Conservation (phyloP, 2,113 vertebrate species). For the Phalacrocorax carbo region DNA sequence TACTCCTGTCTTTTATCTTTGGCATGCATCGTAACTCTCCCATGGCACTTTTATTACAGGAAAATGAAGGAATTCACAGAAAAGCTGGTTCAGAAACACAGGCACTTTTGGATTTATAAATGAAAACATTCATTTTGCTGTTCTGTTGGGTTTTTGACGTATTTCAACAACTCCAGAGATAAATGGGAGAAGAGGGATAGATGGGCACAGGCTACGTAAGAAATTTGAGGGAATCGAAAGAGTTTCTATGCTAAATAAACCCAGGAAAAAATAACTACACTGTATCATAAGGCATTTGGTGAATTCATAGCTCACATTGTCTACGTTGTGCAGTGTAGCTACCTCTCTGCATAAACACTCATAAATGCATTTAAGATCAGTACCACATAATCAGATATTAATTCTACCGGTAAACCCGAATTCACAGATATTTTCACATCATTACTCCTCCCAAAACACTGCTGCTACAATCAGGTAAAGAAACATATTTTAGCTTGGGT, state of each 20-base stretch:
- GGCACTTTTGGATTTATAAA: background rate
- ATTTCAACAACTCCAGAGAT: background rate
- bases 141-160: background rate
- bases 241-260: background rate
- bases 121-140: conserved; percentile 27
- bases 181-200: background rate
- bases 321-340: background rate
- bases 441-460: background rate
- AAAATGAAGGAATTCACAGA: background rate
- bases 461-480: background rate
- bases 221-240: background rate
- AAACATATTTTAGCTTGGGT: background rate
- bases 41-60: background rate
- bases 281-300: background rate
- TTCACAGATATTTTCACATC: background rate
- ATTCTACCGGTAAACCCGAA: background rate
- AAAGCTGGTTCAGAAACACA: background rate
- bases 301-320: background rate
- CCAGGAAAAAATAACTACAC: background rate
- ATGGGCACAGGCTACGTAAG: background rate
- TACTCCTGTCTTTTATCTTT: background rate
- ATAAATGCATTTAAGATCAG: background rate
- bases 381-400: background rate
- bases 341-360: background rate
- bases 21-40: background rate